Percentiles rank a stretch among this genome's conserved stretches.
Conservation (phyloP, 2,113 vertebrate genomes). For the Orthonyx spaldingii region DNA sequence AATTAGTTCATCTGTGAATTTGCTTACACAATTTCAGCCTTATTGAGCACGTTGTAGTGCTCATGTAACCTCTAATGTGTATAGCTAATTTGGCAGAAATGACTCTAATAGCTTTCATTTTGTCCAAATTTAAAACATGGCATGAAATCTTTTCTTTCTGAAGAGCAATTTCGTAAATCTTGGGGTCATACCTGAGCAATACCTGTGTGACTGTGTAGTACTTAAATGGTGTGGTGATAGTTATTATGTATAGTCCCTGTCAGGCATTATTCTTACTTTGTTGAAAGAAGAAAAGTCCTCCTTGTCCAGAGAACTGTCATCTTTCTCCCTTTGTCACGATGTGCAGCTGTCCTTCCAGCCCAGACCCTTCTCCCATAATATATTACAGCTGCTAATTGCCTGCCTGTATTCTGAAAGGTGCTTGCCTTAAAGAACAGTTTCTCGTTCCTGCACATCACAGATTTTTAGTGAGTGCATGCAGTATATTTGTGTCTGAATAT, state of each 20-base stretch:
- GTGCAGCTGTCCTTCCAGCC: not conserved
- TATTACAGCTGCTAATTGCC: not conserved
- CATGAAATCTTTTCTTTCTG: not conserved
- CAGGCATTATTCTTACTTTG: not conserved
- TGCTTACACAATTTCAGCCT: not conserved
- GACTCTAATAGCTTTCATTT: not conserved
- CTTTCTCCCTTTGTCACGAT: not conserved
- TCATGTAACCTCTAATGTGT: not conserved
- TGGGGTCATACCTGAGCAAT: not conserved
- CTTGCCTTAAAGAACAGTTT: not conserved
- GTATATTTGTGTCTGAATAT: not conserved
- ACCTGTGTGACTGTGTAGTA: not conserved
- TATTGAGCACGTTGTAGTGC: not conserved
- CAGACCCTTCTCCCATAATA: not conserved
- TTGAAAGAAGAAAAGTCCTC: not conserved
- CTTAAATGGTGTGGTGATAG: fast-evolving
- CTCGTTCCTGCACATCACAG: not conserved
- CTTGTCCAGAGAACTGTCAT: not conserved
- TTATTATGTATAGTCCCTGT: not conserved
- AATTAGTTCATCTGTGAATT: not conserved
- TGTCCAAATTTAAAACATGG: not conserved
- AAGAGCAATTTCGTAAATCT: not conserved
- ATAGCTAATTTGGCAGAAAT: not conserved
- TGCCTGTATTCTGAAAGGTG: not conserved
- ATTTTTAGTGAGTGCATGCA: not conserved